These are phyloP conservation scores for Anolis apletophallus DNA, from an alignment of 2,797 vertebrate species.

Conservation along the genomic window DNA sequence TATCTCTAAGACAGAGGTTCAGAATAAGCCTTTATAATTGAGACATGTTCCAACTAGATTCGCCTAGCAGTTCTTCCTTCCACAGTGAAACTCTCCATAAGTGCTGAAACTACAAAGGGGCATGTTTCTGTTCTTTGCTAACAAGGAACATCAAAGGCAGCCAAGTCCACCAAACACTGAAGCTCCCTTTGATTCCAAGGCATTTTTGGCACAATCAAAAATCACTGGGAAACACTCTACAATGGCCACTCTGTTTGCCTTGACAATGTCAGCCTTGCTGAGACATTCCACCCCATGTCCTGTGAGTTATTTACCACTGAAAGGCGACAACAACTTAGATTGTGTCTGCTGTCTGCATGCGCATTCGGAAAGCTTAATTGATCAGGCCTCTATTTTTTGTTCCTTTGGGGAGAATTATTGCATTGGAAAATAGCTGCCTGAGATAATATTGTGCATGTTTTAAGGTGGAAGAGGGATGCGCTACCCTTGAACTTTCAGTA, in stretches of 20 bases:
- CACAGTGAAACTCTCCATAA: neutral
- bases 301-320: neutral
- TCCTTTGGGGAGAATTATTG: neutral
- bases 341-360: neutral
- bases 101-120: neutral
- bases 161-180: neutral
- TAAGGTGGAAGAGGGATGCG: neutral
- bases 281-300: neutral
- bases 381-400: conserved; percentile 1
- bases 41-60: no score
- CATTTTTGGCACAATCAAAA: conserved; percentile 23
- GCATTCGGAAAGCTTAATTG: neutral
- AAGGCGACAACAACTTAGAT: neutral
- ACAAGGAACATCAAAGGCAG: conserved; percentile 4
- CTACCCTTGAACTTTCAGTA: conserved; percentile 19
- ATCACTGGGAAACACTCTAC: neutral
- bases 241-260: neutral
- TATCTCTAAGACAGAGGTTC: neutral
- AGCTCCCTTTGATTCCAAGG: neutral
- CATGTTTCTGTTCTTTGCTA: neutral
- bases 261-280: conserved; percentile 14
- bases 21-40: neutral
- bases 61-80: neutral
- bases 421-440: conserved; percentile 16
- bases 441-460: neutral